Evolutionary conservation across 1,140 invertebrate species (phyloP), one percentile per base, ranked within the genome.

Genomic region (Nephila pilipes): DNA sequence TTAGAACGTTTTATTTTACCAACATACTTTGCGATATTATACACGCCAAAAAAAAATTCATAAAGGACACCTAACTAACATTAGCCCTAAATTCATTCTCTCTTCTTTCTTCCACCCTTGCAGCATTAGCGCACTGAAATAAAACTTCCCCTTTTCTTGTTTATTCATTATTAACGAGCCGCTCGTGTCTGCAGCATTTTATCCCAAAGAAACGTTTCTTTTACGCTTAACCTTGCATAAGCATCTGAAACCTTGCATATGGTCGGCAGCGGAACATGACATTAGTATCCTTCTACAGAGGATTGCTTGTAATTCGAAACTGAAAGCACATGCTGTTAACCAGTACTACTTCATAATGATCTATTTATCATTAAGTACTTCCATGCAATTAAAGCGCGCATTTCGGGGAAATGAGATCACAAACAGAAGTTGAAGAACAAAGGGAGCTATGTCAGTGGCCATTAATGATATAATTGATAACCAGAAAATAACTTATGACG

Each of bases 401-500:
- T 57, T 91, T 91, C 89, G 38, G 20, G 32, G 89, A 83, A 91
- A 63, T 63, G 38, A 65, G 65, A 29, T 79, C 69, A 29, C 57
- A 38, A 79, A 79, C n/a, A 57, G 8, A 79, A 80, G 36, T 36
- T 54, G 16, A n/a, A n/a, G 58, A 83, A 91, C 75, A 81, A 91
- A 91, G 79, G 54, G 22, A 25, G 75, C 75, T 60, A 32, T 91
- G 89, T 81, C 38, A 54, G 29, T 25, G 55, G 88, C 46, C 88
- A 80, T 90, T 90, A 90, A 79, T 38, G 60, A 90, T 79, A 79
- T 87, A 90, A 90, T 90, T 79, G 89, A 83, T 83, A 91, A 83
- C 89, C 36, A 75, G 79, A 91, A 91, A 88, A 69, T 69, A 69
- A 88, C 58, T 88, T 57, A 57, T 88, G 87, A 88, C 87, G 87